A percentile compares a stretch with the other conserved stretches of the same genome.
phyloP scores from a whole-genome alignment of 1,140 invertebrate species.

The Paralvinella palmiformis region DNA sequence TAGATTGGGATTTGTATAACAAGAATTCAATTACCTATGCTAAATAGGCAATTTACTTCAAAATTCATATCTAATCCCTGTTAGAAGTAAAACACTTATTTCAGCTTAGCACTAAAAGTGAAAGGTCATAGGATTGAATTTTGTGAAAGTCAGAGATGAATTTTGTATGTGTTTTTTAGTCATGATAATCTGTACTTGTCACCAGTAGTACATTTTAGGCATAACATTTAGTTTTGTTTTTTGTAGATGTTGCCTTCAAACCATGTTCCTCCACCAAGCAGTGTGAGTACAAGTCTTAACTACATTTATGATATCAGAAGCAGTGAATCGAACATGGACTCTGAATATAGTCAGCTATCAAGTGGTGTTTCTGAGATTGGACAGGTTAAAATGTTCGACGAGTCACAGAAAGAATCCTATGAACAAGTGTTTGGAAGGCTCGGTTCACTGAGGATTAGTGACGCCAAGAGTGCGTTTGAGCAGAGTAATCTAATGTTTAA shows the following conservation, averaged over 20 bases:
- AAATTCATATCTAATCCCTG: neutral
- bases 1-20: too few relatives aligned
- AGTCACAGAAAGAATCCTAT: neutral
- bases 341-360: neutral
- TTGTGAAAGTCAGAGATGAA: neutral
- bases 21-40: too few relatives aligned
- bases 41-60: too few relatives aligned
- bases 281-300: conserved; percentile 29
- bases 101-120: neutral
- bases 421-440: neutral
- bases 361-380: neutral
- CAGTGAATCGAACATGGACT: conserved; percentile 28
- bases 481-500: neutral
- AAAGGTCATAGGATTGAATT: too few relatives aligned
- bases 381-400: neutral
- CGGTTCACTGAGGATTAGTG: too few relatives aligned
- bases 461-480: too few relatives aligned
- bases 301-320: too few relatives aligned
- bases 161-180: neutral
- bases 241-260: conserved; percentile 41
- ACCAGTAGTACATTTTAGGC: neutral
- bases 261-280: conserved; percentile 37
- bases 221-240: neutral
- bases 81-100: neutral
- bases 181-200: neutral